phyloP scores from a whole-genome alignment of 2,797 vertebrate genomes.

The Liparis tanakae region DNA sequence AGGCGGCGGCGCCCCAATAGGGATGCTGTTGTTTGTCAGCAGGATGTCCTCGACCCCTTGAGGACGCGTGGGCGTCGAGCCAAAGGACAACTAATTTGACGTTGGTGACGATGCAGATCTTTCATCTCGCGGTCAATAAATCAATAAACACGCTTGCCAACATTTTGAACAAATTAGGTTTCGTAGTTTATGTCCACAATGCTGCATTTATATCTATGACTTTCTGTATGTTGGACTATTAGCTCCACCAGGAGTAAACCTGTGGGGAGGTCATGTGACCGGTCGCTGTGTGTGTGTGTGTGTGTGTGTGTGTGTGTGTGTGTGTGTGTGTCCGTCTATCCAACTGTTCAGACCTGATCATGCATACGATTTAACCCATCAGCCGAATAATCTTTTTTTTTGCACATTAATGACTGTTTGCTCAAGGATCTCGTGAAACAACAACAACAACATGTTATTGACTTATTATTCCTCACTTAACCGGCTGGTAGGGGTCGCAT shows the following conservation, averaged over 20 bases:
- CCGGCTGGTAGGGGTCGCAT: background rate
- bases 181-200: background rate
- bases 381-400: background rate
- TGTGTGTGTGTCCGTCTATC: background rate
- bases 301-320: background rate
- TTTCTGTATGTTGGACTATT: background rate
- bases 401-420: background rate
- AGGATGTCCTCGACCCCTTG: constrained; percentile 14
- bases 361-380: background rate
- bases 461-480: background rate
- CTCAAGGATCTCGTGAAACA: background rate
- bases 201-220: background rate
- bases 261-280: background rate
- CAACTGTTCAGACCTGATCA: background rate
- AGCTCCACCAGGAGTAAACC: background rate
- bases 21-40: constrained; percentile 23
- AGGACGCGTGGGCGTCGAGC: background rate
- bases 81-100: constrained; percentile 16
- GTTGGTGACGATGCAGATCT: constrained; percentile 20
- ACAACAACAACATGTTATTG: background rate
- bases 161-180: constrained; percentile 20
- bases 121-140: constrained; percentile 21
- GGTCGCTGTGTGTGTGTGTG: background rate
- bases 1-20: background rate
- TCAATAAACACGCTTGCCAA: background rate